These are phyloP conservation scores for Lateolabrax maculatus DNA, from an alignment of 2,797 vertebrate genomes.

Conservation along the genomic window DNA sequence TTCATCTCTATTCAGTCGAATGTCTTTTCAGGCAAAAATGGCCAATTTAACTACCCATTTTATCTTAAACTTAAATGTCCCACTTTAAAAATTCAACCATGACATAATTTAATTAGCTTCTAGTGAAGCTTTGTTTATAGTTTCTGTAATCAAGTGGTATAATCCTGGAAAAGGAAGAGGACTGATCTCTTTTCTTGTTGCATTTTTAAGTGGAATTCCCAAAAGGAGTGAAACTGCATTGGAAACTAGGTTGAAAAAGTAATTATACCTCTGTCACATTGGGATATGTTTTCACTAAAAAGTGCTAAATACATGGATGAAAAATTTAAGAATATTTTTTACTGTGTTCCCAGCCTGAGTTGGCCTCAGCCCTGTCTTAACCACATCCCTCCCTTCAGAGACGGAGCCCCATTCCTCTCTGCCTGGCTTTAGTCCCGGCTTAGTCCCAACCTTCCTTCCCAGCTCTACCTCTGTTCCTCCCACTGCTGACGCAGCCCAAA, in stretches of 20 bases:
- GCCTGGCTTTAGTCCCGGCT: conserved; percentile 65
- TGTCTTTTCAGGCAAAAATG: conserved; percentile 1
- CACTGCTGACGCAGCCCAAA: conserved; percentile 64
- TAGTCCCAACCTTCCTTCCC: conserved; percentile 53
- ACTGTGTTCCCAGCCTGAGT: conserved; percentile 54
- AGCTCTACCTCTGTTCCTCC: conserved; percentile 59
- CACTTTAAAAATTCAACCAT: conserved; percentile 15
- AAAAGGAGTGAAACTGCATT: conserved; percentile 13
- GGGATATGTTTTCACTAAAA: conserved; percentile 40
- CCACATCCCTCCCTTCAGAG: conserved; percentile 64
- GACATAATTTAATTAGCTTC: conserved; percentile 32
- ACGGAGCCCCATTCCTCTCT: conserved; percentile 59
- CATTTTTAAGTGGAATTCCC: conserved; percentile 3
- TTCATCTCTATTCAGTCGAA: conserved; percentile 8
- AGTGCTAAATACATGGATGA: conserved; percentile 51
- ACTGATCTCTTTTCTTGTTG: neutral
- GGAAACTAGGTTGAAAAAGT: conserved; percentile 28
- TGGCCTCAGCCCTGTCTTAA: conserved; percentile 52
- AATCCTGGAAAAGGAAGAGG: neutral
- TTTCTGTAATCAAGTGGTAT: conserved; percentile 26
- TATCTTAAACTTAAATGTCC: conserved; percentile 20
- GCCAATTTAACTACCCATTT: conserved; percentile 13
- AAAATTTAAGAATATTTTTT: conserved; percentile 31
- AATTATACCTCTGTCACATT: conserved; percentile 34
- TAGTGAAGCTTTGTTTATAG: conserved; percentile 36